These are phyloP conservation scores for Coelopa frigida DNA, from an alignment of 1,140 invertebrate genomes.

Conservation along the genomic window DNA sequence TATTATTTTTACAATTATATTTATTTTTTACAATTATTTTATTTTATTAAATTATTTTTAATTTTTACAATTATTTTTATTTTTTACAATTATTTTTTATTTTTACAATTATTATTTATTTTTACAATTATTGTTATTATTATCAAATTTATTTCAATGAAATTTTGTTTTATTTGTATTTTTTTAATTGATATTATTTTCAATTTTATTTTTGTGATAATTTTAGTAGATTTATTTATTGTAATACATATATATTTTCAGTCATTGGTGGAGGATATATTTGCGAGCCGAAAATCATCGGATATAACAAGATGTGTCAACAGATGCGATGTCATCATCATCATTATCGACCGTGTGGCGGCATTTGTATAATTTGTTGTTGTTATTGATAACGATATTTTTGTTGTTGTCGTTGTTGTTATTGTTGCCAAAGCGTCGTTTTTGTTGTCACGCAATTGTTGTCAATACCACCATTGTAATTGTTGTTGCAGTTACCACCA, in stretches of 20 bases:
- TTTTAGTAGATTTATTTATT: no score
- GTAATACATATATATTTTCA: conserved; percentile 22
- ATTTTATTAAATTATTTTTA: conserved; percentile 5
- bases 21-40: conserved; percentile 2
- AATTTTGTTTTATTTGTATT: no score
- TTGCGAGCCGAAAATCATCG: conserved; percentile 44
- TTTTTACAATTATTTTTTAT: conserved; percentile 12
- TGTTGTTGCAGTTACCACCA: no score
- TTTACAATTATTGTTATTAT: conserved; percentile 2
- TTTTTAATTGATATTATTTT: no score
- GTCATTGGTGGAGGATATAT: conserved; percentile 41
- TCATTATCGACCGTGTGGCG: conserved; percentile 24
- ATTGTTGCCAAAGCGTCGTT: no score
- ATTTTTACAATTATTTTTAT: conserved; percentile 19
- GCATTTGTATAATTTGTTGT: conserved; percentile 2
- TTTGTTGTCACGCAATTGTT: no score
- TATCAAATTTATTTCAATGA: neutral
- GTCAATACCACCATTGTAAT: no score
- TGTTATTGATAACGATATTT: conserved; percentile 18
- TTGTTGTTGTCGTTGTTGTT: conserved; percentile 8
- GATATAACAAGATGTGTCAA: conserved; percentile 43
- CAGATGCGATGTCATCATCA: conserved; percentile 45
- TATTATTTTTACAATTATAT: conserved; percentile 9
- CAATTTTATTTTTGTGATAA: no score
- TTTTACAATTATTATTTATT: conserved; percentile 3